Evolutionary conservation across 2,797 vertebrate species (phyloP).

Genomic region (Aldrovandia affinis): DNA sequence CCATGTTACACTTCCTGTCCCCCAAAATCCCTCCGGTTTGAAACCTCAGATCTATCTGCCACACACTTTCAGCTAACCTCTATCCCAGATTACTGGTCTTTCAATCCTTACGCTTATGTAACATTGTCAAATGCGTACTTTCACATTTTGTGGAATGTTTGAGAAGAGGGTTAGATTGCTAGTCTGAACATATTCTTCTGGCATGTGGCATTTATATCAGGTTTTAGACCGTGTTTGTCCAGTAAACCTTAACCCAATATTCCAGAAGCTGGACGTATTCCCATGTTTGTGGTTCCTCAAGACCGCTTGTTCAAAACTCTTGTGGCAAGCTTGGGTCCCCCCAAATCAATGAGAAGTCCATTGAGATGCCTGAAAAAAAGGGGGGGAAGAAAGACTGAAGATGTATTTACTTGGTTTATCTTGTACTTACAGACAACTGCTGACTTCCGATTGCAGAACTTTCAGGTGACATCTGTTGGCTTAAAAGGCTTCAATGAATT

Average conservation of each 20-base stretch:
- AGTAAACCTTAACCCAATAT: background rate
- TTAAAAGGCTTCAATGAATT: background rate
- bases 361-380: background rate
- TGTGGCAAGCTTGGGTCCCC: background rate
- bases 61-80: background rate
- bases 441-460: background rate
- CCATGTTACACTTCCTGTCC: conserved; percentile 7
- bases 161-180: background rate
- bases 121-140: background rate
- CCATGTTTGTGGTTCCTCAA: background rate
- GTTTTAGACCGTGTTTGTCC: background rate
- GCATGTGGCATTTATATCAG: background rate
- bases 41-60: background rate
- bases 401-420: background rate
- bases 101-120: background rate
- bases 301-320: background rate
- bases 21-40: background rate
- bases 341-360: background rate
- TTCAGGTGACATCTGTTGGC: background rate
- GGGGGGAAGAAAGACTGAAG: background rate
- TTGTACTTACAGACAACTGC: background rate
- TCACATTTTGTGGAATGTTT: background rate
- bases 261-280: background rate
- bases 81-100: background rate
- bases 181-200: background rate